Conservation (phyloP, 2,797 vertebrate species). For the Heliangelus exortis region DNA sequence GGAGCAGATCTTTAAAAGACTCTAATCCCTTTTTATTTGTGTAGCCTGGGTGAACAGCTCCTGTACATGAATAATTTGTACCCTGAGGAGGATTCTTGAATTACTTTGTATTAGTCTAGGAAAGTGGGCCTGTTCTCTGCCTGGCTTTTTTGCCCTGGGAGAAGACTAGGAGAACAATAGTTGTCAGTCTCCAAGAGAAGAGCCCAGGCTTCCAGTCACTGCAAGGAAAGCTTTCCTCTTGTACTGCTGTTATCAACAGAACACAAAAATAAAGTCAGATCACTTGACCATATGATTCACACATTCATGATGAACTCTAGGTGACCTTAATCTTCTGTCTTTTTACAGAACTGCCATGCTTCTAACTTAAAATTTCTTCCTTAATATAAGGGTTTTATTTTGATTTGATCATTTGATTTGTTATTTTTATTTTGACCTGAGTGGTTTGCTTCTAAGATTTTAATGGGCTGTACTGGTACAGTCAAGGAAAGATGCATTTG, state of each 20-base stretch:
- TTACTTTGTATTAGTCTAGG: slow-evolving; percentile 54
- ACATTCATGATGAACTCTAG: slow-evolving; percentile 46
- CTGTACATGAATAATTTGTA: slow-evolving; percentile 44
- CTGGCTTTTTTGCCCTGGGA: slow-evolving; percentile 47
- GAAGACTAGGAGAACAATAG: slow-evolving; percentile 19
- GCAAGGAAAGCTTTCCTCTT: background rate
- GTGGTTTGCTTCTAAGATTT: background rate
- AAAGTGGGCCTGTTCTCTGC: slow-evolving; percentile 56
- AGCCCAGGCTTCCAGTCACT: background rate
- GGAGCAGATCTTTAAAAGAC: slow-evolving; percentile 57
- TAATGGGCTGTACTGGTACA: background rate
- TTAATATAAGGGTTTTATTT: background rate
- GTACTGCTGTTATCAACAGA: slow-evolving; percentile 19
- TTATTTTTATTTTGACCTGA: background rate
- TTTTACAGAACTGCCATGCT: background rate
- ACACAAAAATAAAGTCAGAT: slow-evolving; percentile 51
- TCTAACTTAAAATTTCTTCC: background rate
- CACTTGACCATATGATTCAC: slow-evolving; percentile 55
- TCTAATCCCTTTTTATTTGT: slow-evolving; percentile 56
- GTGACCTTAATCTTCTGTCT: slow-evolving; percentile 30
- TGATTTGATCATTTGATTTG: background rate
- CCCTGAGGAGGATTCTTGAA: slow-evolving; percentile 58
- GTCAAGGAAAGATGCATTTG: background rate
- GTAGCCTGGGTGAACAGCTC: slow-evolving; percentile 54
- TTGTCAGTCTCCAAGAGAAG: slow-evolving; percentile 15